Base-by-base conservation (phyloP, 2,888 invertebrate genomes). In the Amiota minor region DNA sequence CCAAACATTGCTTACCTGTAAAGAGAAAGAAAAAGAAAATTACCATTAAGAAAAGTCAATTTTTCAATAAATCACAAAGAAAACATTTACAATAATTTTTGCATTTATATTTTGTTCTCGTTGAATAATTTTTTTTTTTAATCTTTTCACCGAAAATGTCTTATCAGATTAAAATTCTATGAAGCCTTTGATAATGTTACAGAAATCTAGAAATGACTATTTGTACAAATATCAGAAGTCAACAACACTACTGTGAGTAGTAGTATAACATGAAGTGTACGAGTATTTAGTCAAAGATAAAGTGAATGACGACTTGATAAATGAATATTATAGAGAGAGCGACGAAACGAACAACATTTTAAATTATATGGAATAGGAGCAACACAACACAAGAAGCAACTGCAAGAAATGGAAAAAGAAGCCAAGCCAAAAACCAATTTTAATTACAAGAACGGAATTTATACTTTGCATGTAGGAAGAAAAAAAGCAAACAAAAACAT, bases 21-120 rank as follows among this genome's bases (percentile, higher is more conserved):
- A 86, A 77, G 79, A 85, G 79, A 85, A 79, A 79, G 76, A 23
- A 50, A 80, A 73, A 77, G 76, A 77, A 75, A 75, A 75, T 71
- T 84, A 85, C 80, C 85, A 86, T 82, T 83, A 82, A 86, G 81
- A 81, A 84, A 76, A 82, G 84, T 85, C n/a, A n/a, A n/a, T 82
- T 71, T 71, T 65, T 73, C 67, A 49, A n/a, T 14, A 50, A 3
- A 50, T 50, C n/a, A 50, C 2, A 50, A 50, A 50, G n/a, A 23
- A 23, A 23, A 23, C 23, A 23, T 23, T 23, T 23, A n/a, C n/a
- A n/a, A n/a, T n/a, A 6, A 35, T 35, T 35, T 35, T 35, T 35
- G 6, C 6, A 35, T 35, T 35, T 35, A 3, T 6, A 35, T 35
- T 35, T 4, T 6, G 6, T 4, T 35, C 35, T 8, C 35, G n/a